Evolutionary conservation across 1,140 invertebrate species (phyloP), one percentile per base, ranked within the genome.

Genomic region (Orchestia grillus): DNA sequence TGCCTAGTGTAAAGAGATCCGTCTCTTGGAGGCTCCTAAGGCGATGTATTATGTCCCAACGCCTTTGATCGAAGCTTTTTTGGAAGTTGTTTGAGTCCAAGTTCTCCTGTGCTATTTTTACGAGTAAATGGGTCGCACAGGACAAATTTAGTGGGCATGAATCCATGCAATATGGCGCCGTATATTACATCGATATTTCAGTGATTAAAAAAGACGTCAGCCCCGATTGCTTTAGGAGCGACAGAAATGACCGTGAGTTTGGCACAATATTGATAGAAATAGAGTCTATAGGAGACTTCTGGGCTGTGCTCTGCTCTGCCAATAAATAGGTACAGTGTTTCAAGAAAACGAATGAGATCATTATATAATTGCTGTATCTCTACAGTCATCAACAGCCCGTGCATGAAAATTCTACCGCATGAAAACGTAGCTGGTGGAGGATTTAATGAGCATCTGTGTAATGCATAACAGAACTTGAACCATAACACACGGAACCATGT

Each of bases 181-280:
- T 90, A 42, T 4, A 90, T 90, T 90, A 42, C 43, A 90, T 90
- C 88, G 88, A 90, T 90, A 90, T 90, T 90, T 90, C 36, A 90
- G n/a, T 90, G 88, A 90, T 90, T 90, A 90, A 90, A 28, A 42
- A 90, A 90, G 88, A 44, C n/a, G n/a, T 44, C 42, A 8, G 88
- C 41, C 42, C 41, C 36, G n/a, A 90, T 77, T 77, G 62, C 62
- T 77, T 28, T 3, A 15, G 3, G 62, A 77, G 62, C 15, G 28
- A 77, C 62, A 77, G 62, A 77, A 77, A 77, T 77, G 36, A 28
- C 62, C 36, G 62, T 28, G 1, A 77, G 62, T 77, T 77, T 77
- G 62, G 62, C 62, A 36, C 62, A 77, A 77, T 77, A 77, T 77
- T 77, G 15, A 77, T 77, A 77, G 62, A 36, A 77, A 77, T 77